phyloP scores from a whole-genome alignment of 2,888 invertebrate species.

The Dryobotodes eremita region DNA sequence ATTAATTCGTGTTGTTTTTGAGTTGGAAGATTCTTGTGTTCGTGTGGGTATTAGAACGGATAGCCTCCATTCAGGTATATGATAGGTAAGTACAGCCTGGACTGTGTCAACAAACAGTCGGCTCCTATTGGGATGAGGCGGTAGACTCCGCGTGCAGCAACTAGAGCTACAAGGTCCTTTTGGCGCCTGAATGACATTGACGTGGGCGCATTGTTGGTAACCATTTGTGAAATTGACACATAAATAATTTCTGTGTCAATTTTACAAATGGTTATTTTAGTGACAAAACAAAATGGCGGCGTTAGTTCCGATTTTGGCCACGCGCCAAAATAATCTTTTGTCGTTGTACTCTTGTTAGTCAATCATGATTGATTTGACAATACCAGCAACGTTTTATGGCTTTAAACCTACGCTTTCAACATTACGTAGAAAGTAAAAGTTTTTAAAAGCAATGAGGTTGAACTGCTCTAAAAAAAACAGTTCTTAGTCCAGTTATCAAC shows the following conservation, averaged over 20 bases:
- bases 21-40: background rate
- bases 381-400: too few species aligned
- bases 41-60: background rate
- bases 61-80: background rate
- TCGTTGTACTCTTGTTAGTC: background rate
- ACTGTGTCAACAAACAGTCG: background rate
- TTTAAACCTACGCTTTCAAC: too few species aligned
- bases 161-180: background rate
- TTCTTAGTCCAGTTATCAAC: too few species aligned
- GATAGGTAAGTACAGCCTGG: conserved; percentile 28
- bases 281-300: background rate
- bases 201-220: too few species aligned
- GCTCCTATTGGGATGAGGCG: background rate
- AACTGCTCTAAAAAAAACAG: too few species aligned
- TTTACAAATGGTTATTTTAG: background rate
- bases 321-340: background rate
- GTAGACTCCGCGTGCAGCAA: background rate
- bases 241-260: too few species aligned
- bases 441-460: too few species aligned
- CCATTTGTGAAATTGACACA: background rate
- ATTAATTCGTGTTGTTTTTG: conserved; percentile 1
- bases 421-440: too few species aligned
- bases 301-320: background rate
- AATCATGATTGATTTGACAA: background rate
- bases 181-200: background rate